Evolutionary conservation across 2,888 invertebrate genomes (phyloP), one percentile per base, ranked within the genome.

Genomic region (Cephus pygmeus): DNA sequence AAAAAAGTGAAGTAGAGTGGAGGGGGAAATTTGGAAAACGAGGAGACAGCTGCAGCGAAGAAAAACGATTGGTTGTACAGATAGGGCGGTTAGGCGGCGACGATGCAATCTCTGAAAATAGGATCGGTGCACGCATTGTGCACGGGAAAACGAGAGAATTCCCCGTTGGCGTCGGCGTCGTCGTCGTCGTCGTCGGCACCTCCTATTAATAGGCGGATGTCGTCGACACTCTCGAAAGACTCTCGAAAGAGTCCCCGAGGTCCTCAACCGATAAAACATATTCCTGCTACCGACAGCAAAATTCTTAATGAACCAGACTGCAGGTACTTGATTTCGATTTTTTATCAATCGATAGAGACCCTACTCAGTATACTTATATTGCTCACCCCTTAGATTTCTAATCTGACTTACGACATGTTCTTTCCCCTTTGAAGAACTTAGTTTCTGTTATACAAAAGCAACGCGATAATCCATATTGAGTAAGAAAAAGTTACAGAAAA

Each of bases 91-190:
- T 88, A 88, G 85, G 74, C 40, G 68, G 76, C 81, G 79, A 36
- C 78, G 79, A 79, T 79, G 82, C 85, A 86, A 89, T 89, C 88
- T 88, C 90, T 86, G 89, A 89, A 90, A 91, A 90, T 91, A 91
- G 90, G 88, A 88, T 85, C 85, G 85, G 82, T 84, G 83, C 84
- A 84, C 85, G 80, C 81, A 34, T 74, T 74, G 36, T 74, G 74
- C 74, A 30, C 31, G 74, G 36, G 56, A 56, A 56, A 56, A 56
- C 56, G 56, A 56, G 56, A 56, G 56, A 56, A 56, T 56, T 56
- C 56, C 56, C 56, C 56, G 56, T 56, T 56, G 56, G 56, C 56
- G 56, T 56, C 56, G 56, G 23, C 56, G 9, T 56, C 23, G 56
- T 23, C 56, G 56, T 6, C 40, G 36, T 15, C 36, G 40, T 12